Conservation (phyloP, 2,888 invertebrate genomes). For the Drosophila algonquin region DNA sequence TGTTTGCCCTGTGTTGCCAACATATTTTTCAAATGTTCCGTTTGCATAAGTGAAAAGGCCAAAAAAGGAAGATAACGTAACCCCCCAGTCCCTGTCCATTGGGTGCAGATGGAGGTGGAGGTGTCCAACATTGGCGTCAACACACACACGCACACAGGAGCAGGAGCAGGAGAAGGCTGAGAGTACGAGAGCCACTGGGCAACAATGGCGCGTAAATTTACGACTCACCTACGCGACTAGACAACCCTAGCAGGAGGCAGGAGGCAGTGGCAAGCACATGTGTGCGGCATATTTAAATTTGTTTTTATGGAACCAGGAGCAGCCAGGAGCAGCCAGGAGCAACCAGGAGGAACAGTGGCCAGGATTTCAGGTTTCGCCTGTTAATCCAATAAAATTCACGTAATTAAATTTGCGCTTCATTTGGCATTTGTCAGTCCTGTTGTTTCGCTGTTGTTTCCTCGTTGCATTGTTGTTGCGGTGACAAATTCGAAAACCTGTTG, state of each 20-base stretch:
- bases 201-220: conserved; percentile 77
- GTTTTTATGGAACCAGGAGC: conserved; percentile 43
- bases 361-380: conserved; percentile 58
- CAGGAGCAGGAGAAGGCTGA: neutral
- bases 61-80: conserved; percentile 74
- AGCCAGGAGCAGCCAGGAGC: conserved; percentile 14
- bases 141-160: conserved; percentile 49
- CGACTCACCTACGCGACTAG: conserved; percentile 80
- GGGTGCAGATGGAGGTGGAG: neutral
- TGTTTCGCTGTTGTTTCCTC: conserved; percentile 2
- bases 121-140: conserved; percentile 74
- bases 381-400: conserved; percentile 84
- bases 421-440: conserved; percentile 77
- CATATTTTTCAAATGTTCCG: conserved; percentile 79
- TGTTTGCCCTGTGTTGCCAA: conserved; percentile 75
- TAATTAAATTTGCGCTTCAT: conserved; percentile 85
- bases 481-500: conserved; percentile 78
- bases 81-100: neutral
- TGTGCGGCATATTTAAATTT: conserved; percentile 77
- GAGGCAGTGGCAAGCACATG: conserved; percentile 34
- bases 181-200: conserved; percentile 13
- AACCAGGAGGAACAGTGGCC: conserved; percentile 12
- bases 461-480: conserved; percentile 69
- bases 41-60: conserved; percentile 78
- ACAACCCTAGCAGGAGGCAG: conserved; percentile 51